These are phyloP conservation scores for Ypsolopha sequella DNA, from an alignment of 2,888 invertebrate species.

Conservation along the genomic window DNA sequence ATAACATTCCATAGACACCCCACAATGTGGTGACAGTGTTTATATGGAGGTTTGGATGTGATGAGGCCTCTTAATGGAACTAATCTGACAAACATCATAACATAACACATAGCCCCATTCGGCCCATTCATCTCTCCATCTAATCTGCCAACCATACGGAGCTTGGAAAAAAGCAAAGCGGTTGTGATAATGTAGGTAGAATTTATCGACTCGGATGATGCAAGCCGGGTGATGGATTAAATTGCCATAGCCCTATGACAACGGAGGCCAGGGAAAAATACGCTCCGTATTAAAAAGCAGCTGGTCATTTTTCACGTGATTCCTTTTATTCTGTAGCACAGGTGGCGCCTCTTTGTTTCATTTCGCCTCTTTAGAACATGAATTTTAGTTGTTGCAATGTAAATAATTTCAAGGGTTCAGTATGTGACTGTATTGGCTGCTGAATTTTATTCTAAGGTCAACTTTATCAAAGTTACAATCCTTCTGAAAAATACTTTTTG, in stretches of 20 bases:
- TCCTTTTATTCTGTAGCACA: slow-evolving; percentile 63
- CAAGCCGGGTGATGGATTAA: slow-evolving; percentile 66
- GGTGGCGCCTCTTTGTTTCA: slow-evolving; percentile 23
- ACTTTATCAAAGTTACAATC: too few relatives aligned
- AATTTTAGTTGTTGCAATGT: not conserved
- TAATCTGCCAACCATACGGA: not conserved
- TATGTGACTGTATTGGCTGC: not conserved
- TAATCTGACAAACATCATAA: too few relatives aligned
- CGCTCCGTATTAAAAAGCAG: slow-evolving; percentile 65
- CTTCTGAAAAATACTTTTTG: not conserved
- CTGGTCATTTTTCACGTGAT: slow-evolving; percentile 70
- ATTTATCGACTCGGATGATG: slow-evolving; percentile 60
- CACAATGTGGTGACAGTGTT: too few relatives aligned
- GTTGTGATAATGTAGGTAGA: slow-evolving; percentile 61
- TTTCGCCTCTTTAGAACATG: slow-evolving; percentile 21
- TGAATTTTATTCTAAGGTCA: too few relatives aligned
- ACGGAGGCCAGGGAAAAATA: slow-evolving; percentile 67
- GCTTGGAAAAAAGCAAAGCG: slow-evolving; percentile 57
- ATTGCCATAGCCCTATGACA: slow-evolving; percentile 71
- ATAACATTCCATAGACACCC: too few relatives aligned
- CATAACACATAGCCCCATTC: not conserved
- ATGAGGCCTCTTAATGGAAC: too few relatives aligned
- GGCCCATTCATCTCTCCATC: not conserved
- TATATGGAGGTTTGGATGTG: too few relatives aligned
- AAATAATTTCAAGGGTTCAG: not conserved